Evolutionary conservation across 2,888 invertebrate species (phyloP).

Genomic region (Latrodectus hesperus): DNA sequence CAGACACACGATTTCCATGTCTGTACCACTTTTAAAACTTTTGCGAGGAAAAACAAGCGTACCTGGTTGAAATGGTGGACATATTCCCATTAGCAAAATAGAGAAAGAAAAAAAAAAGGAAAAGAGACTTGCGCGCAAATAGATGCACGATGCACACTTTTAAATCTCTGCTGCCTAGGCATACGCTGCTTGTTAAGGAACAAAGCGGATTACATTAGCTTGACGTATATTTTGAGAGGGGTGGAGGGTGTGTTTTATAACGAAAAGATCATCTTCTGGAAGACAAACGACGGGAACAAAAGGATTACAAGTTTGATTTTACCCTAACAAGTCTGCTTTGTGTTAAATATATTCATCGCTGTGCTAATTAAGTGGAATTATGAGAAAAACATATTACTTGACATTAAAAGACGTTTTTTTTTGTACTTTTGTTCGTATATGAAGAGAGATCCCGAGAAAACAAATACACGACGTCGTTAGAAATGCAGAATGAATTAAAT

Average conservation of each 20-base stretch:
- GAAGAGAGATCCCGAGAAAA: too few relatives aligned
- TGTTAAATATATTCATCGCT: constrained; percentile 20
- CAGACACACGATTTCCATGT: too few relatives aligned
- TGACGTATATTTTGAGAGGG: background rate
- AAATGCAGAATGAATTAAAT: too few relatives aligned
- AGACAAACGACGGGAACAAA: constrained; percentile 1
- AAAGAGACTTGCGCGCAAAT: too few relatives aligned
- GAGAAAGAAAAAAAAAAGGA: too few relatives aligned
- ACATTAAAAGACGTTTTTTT: too few relatives aligned
- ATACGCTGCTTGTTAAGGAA: constrained; percentile 11
- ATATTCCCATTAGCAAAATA: too few relatives aligned
- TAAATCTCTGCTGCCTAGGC: background rate
- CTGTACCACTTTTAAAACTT: too few relatives aligned
- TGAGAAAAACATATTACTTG: background rate
- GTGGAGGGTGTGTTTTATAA: constrained; percentile 11
- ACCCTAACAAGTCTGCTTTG: background rate
- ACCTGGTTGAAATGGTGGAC: too few relatives aligned
- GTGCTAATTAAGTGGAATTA: constrained; percentile 43
- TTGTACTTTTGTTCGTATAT: too few relatives aligned
- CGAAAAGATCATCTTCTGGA: constrained; percentile 35
- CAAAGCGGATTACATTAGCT: background rate
- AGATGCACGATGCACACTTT: background rate
- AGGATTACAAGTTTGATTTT: constrained; percentile 23
- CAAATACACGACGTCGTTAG: too few relatives aligned
- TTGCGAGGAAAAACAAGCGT: too few relatives aligned